Evolutionary conservation across 2,797 vertebrate genomes (phyloP).

Genomic region (Acipenser oxyrinchus): DNA sequence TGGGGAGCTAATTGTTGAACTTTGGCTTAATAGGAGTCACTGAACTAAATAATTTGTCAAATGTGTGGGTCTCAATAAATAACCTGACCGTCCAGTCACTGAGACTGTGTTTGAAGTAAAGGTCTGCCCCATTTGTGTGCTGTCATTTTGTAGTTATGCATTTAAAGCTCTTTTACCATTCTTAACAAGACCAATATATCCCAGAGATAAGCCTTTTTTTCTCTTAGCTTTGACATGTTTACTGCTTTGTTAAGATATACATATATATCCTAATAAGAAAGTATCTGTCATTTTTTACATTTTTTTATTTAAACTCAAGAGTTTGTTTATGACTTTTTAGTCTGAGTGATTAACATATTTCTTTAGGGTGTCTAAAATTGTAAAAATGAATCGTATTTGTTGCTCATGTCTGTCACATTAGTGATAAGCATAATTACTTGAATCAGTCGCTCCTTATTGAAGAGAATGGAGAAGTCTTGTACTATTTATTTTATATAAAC

Average conservation of each 20-base stretch:
- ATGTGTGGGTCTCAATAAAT: slow-evolving; percentile 72
- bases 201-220: background rate
- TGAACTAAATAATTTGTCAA: slow-evolving; percentile 79
- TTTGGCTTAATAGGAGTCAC: slow-evolving; percentile 78
- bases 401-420: background rate
- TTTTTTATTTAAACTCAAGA: background rate
- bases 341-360: background rate
- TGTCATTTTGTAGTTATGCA: slow-evolving; percentile 48
- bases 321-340: background rate
- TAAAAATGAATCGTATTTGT: background rate
- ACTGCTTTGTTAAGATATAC: background rate
- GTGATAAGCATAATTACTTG: slow-evolving; percentile 1
- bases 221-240: background rate
- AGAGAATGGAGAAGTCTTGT: too few relatives aligned
- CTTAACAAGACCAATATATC: background rate
- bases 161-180: background rate
- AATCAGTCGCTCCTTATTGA: background rate
- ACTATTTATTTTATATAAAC: background rate
- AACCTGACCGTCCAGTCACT: slow-evolving; percentile 59
- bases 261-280: background rate
- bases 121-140: slow-evolving; percentile 52
- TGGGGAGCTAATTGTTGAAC: slow-evolving; percentile 74
- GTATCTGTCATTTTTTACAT: background rate
- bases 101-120: slow-evolving; percentile 52
- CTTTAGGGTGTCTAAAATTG: background rate